A percentile compares a stretch with the other conserved stretches of the same genome.
Conservation (phyloP, 2,797 vertebrate genomes). For the Lithobates sylvaticus region DNA sequence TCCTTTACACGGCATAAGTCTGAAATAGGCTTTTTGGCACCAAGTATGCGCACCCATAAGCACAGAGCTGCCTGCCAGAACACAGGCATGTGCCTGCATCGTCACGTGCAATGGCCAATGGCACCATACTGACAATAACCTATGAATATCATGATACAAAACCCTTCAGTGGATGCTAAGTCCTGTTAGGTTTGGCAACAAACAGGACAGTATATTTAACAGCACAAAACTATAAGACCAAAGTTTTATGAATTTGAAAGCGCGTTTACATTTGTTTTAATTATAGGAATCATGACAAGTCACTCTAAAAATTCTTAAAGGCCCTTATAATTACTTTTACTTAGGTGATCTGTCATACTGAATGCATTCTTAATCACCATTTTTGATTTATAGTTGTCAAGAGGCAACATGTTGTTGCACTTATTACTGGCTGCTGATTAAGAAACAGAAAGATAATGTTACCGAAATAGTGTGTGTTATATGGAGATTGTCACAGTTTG, state of each 20-base stretch:
- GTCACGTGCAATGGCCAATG: too few species aligned
- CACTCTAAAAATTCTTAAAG: not conserved
- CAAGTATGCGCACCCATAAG: too few species aligned
- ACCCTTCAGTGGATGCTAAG: not conserved
- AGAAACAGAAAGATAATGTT: slow-evolving; percentile 7
- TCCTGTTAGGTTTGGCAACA: not conserved
- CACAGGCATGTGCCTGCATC: too few species aligned
- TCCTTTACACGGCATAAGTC: too few species aligned
- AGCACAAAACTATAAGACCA: not conserved
- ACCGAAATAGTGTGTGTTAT: slow-evolving; percentile 18
- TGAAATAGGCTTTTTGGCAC: too few species aligned
- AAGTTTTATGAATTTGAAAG: not conserved
- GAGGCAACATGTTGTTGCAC: not conserved
- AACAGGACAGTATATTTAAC: not conserved
- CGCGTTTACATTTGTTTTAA: not conserved
- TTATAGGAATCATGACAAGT: not conserved
- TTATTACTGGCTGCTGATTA: slow-evolving; percentile 28
- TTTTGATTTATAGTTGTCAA: not conserved
- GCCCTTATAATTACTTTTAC: not conserved
- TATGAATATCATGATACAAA: not conserved
- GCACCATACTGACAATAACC: too few species aligned
- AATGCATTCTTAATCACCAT: slow-evolving; percentile 9
- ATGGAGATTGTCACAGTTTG: slow-evolving; percentile 21
- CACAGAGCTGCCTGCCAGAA: too few species aligned
- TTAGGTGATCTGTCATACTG: not conserved